phyloP scores from a whole-genome alignment of 2,888 invertebrate species.

The Chrysolina americana region DNA sequence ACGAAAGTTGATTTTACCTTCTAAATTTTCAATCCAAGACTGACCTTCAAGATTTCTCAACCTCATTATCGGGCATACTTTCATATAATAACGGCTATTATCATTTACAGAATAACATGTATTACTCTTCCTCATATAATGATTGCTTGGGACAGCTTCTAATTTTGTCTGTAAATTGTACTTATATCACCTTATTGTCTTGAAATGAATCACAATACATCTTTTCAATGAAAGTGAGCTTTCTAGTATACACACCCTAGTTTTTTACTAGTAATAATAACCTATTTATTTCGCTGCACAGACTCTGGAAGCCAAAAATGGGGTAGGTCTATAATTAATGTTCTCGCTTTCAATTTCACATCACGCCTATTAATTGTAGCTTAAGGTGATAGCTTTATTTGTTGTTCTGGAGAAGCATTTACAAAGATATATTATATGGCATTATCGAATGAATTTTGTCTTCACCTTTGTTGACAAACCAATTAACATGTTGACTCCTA shows the following conservation, averaged over 20 bases:
- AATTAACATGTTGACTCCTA: no score
- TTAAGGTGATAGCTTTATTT: neutral
- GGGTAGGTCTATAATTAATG: slow-evolving; percentile 71
- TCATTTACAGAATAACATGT: slow-evolving; percentile 1
- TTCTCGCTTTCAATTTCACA: slow-evolving; percentile 32
- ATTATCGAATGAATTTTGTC: no score
- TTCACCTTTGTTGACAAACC: no score
- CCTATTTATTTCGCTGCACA: slow-evolving; percentile 64
- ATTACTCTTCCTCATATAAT: neutral
- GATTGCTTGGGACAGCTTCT: slow-evolving; percentile 8
- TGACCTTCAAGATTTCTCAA: neutral
- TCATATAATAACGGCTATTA: neutral
- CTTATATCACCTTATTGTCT: neutral
- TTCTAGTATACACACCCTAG: slow-evolving; percentile 29
- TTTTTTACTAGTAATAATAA: slow-evolving; percentile 43
- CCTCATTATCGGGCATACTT: neutral
- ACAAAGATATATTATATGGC: neutral
- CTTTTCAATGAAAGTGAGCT: slow-evolving; percentile 2
- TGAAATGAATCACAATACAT: slow-evolving; percentile 10
- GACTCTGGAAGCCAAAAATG: slow-evolving; percentile 83
- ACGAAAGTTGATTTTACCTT: neutral
- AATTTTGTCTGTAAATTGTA: neutral
- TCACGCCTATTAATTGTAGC: neutral
- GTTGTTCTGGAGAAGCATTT: neutral
- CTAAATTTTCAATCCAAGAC: neutral